Percentiles rank a stretch among this genome's conserved stretches.
phyloP scores from a whole-genome alignment of 1,140 invertebrate species.

The Eumaeus atala region DNA sequence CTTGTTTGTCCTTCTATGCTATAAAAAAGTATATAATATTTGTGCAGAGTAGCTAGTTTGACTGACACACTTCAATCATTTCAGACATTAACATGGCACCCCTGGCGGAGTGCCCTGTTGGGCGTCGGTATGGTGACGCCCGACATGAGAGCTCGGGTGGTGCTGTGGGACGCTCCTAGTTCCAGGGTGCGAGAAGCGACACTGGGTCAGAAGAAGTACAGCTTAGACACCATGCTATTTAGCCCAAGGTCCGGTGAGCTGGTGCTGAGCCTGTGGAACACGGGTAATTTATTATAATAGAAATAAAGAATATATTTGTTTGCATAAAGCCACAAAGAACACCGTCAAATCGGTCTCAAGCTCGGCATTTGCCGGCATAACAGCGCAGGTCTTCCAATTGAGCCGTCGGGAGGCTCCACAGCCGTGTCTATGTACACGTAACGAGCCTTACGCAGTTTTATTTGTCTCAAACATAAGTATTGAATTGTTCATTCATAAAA shows the following conservation, averaged over 20 bases:
- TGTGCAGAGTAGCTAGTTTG: too few species aligned
- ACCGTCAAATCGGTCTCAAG: too few species aligned
- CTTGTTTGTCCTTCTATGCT: not conserved
- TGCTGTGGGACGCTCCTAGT: constrained; percentile 39
- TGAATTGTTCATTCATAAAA: too few species aligned
- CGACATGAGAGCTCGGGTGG: constrained; percentile 27
- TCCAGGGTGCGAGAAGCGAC: constrained; percentile 24
- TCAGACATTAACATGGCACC: constrained; percentile 54
- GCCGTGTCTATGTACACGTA: too few species aligned
- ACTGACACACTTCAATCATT: not conserved
- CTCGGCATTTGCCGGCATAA: too few species aligned
- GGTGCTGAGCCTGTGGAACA: constrained; percentile 51
- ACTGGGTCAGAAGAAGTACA: constrained; percentile 28
- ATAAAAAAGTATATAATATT: too few species aligned
- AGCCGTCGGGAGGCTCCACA: too few species aligned
- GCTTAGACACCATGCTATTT: constrained; percentile 52
- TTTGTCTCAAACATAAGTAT: too few species aligned
- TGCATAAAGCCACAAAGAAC: too few species aligned
- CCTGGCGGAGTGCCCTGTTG: constrained; percentile 52
- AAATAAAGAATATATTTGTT: constrained; percentile 5
- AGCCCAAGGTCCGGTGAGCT: constrained; percentile 53
- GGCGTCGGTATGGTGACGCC: constrained; percentile 37
- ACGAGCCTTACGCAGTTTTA: too few species aligned
- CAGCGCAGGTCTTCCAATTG: too few species aligned
- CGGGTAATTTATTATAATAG: constrained; percentile 28